Evolutionary conservation across 2,113 vertebrate species (phyloP), one percentile per base, ranked within the genome.

Genomic region (Heliornis fulica): DNA sequence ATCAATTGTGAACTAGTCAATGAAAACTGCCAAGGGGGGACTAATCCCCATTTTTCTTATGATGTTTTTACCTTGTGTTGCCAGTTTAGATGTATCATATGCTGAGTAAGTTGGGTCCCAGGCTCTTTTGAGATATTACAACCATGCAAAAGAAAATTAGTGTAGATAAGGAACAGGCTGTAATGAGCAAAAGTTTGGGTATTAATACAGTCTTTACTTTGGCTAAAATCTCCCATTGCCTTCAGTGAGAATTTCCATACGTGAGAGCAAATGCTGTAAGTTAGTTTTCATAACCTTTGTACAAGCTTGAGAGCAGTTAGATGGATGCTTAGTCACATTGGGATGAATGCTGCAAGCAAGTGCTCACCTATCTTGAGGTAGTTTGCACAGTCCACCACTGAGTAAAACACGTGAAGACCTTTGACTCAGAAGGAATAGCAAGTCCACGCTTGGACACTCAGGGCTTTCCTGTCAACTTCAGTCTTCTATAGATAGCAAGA

Each of bases 271-370:
- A 69, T 45, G 51, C 31, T 68, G 10, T 41, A n/a, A 10, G 19
- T 19, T 56, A 41, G 54, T 83, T 93, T 96, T 81, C 59, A 59
- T 77, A 91, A 86, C 93, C 90, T 94, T 86, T 94, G 63, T 70
- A 38, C 71, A 34, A 11, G 8, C 34, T 80, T 7, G 2, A 66
- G 76, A 53, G 78, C 34, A 3, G 20, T 92, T 34, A 34, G 0
- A 1, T 46, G 59, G 69, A 22, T 54, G 50, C 25, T 86, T 43
- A 70, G 46, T 80, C 82, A 75, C 85, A 48, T 43, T 31, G 70
- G 82, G 40, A 80, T 76, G 15, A 23, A 17, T 13, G 20, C 41
- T n/a, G 23, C 53, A 69, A 77, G 43, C 31, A 53, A 23, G 60
- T 70, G 40, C 76, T 86, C 28, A 32, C 69, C 76, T 32, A 7